Conservation (phyloP, 2,888 invertebrate species). For the Drosophila mayaguana region DNA sequence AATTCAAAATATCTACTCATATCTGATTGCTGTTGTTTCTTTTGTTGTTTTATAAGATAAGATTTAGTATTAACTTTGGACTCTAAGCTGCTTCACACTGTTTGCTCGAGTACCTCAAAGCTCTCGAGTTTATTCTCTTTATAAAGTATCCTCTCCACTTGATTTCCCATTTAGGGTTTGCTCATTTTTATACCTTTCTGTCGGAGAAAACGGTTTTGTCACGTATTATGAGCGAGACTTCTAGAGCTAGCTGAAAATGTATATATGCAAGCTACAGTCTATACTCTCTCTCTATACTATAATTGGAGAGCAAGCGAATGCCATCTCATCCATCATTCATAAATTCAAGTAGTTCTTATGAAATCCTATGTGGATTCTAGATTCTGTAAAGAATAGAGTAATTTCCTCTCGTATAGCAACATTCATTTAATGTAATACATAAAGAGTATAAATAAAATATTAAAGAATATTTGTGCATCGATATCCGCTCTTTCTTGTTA, state of each 20-base stretch:
- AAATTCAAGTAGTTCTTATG: neutral
- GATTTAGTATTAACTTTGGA: conserved; percentile 23
- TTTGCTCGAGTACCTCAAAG: neutral
- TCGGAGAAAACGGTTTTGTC: neutral
- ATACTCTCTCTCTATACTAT: too few relatives aligned
- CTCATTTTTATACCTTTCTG: neutral
- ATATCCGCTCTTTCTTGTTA: neutral
- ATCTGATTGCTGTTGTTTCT: conserved; percentile 26
- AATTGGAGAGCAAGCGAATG: neutral
- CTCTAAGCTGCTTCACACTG: conserved; percentile 14
- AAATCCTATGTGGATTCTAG: neutral
- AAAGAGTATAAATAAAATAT: neutral
- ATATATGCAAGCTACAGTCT: neutral
- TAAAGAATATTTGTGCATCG: neutral
- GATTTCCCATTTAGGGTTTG: conserved; percentile 54
- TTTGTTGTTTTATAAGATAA: conserved; percentile 31
- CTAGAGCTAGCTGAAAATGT: neutral
- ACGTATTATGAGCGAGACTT: neutral
- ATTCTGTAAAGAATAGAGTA: neutral
- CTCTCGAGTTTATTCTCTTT: conserved; percentile 5
- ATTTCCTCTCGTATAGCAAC: too few relatives aligned
- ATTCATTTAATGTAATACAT: too few relatives aligned
- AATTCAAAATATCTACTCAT: conserved; percentile 17
- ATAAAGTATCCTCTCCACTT: conserved; percentile 27
- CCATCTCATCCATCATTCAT: neutral